Base-by-base conservation (phyloP, 2,888 invertebrate species). In the Bellardia pandia region DNA sequence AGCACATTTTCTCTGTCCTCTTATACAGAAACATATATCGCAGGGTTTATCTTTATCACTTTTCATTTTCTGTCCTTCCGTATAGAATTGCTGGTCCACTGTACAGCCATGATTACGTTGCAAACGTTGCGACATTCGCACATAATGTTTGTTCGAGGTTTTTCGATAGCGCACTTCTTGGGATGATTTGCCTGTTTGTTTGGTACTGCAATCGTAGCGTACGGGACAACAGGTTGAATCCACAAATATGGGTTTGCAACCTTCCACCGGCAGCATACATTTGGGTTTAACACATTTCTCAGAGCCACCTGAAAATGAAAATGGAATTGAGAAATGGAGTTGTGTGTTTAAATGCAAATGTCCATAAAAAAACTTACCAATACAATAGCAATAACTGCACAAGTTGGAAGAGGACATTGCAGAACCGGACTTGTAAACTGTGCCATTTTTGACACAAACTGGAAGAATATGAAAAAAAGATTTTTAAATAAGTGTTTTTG, bases 311-410 rank as follows among this genome's bases (percentile, higher is more conserved):
- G 79, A 0, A 74, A 23, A 82, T 33, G 7, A 53, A n/a, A n/a
- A 51, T 2, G 9, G 45, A 51, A 14, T 51, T 51, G 11, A 4
- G n/a, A 5, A 7, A 3, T 7, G 6, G 13, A 51, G 13, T 51
- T 45, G 3, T 45, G n/a, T 51, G 6, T 13, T 51, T n/a, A 6
- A 14, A 14, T 6, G 45, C 9, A 51, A 13, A 42, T 30, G n/a
- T 14, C 2, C 23, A 23, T 23, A 23, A 13, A 6, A 13, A 16
- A 9, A 90, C 90, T 90, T 88, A 93, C 93, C 93, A 90, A 97
- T 95, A 92, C 98, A 98, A 94, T 97, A 98, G 94, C 98, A 98
- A 93, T 97, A 97, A 93, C 97, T 96, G 94, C 98, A 98, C n/a
- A 96, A 95, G 86, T 95, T 95, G 23, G 95, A 95, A 5, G 96